Conservation (phyloP, 2,113 vertebrate species). For the Salvelinus alpinus region DNA sequence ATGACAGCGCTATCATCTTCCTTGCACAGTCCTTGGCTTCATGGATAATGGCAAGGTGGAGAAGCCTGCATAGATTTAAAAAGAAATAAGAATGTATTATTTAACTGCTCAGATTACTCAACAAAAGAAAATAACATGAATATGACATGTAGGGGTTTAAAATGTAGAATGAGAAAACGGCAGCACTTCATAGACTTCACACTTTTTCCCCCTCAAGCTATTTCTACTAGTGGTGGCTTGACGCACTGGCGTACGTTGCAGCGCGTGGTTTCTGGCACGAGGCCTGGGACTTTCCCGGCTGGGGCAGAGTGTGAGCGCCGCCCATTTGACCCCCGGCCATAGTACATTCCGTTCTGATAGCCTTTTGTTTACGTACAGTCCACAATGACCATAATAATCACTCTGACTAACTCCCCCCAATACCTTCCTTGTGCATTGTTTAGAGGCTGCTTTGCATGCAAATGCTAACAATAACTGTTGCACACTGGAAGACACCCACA, state of each 20-base stretch:
- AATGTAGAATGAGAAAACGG: background rate
- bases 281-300: conserved; percentile 95
- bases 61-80: conserved; percentile 73
- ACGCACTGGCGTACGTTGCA: conserved; percentile 23
- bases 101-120: background rate
- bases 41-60: conserved; percentile 94
- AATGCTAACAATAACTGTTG: background rate
- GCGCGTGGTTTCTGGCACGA: conserved; percentile 78
- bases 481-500: background rate
- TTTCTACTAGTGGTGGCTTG: conserved; percentile 64
- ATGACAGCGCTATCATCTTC: conserved; percentile 80
- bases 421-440: conserved; percentile 11
- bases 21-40: conserved; percentile 82
- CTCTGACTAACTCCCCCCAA: conserved; percentile 2
- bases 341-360: conserved; percentile 64
- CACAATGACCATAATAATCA: conserved; percentile 23
- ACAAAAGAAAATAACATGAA: background rate
- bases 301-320: conserved; percentile 20
- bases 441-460: conserved; percentile 1
- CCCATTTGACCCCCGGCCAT: conserved; percentile 61
- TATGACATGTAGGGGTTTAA: background rate
- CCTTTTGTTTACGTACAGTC: conserved; percentile 65
- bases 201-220: conserved; percentile 10
- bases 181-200: background rate
- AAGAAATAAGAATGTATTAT: background rate